These are phyloP conservation scores for Leptonema lineaticorne DNA, from an alignment of 1,140 invertebrate genomes.

Conservation along the genomic window DNA sequence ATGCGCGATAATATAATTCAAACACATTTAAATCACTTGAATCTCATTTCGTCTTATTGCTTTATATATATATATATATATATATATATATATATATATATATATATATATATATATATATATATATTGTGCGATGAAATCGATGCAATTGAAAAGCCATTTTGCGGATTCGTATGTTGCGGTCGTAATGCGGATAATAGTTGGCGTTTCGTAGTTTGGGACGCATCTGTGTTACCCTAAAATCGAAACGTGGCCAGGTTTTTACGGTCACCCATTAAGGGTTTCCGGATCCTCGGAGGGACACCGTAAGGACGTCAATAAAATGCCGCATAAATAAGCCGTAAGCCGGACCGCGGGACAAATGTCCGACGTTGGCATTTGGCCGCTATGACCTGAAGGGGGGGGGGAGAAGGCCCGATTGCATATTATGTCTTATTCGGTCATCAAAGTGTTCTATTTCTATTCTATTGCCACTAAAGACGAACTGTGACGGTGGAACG, in stretches of 20 bases:
- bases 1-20: no score
- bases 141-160: no score
- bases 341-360: conserved; percentile 29
- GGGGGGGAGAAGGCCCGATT: background rate
- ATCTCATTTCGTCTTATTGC: no score
- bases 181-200: no score
- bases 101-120: no score
- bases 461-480: conserved; percentile 34
- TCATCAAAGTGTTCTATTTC: conserved; percentile 26
- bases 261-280: conserved; percentile 9
- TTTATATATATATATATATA: no score
- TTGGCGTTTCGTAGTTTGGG: background rate
- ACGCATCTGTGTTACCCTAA: background rate
- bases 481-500: conserved; percentile 22
- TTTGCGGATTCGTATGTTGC: no score
- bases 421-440: conserved; percentile 38
- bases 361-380: no score
- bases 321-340: conserved; percentile 30
- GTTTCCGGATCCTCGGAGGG: background rate
- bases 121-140: no score
- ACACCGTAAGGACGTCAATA: conserved; percentile 20
- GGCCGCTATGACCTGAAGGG: no score
- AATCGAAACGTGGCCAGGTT: background rate
- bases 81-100: no score
- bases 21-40: no score